phyloP scores from a whole-genome alignment of 2,113 vertebrate genomes.

The Dasyornis broadbenti region DNA sequence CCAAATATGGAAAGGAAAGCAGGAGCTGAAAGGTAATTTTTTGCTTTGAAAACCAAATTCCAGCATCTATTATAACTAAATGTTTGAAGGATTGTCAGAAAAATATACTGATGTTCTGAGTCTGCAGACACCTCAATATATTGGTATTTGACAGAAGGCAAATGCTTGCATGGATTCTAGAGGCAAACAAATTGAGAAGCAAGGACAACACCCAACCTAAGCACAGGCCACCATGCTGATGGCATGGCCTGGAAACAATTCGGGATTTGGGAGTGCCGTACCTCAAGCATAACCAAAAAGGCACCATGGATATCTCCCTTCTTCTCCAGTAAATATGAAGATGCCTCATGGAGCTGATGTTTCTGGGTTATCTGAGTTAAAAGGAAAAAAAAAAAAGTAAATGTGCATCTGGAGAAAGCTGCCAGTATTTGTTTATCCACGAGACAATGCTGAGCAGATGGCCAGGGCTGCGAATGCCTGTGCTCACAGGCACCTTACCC shows the following conservation, averaged over 20 bases:
- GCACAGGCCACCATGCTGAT: background rate
- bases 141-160: background rate
- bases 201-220: background rate
- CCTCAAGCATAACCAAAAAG: conserved; percentile 89
- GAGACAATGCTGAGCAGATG: background rate
- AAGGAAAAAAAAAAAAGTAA: background rate
- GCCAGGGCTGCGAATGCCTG: background rate
- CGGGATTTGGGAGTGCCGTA: conserved; percentile 33
- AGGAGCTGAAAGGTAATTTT: background rate
- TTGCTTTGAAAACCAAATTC: background rate
- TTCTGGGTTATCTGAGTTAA: conserved; percentile 82
- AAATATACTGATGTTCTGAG: background rate
- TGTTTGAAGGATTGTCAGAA: background rate
- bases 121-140: background rate
- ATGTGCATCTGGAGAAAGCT: background rate
- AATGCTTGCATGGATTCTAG: background rate
- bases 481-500: background rate
- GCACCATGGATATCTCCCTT: conserved; percentile 89
- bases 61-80: background rate
- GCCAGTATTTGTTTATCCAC: background rate
- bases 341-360: conserved; percentile 83
- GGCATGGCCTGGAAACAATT: background rate
- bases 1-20: background rate
- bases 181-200: background rate
- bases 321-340: conserved; percentile 87